A percentile compares a stretch with the other conserved stretches of the same genome.
Evolutionary conservation across 2,888 invertebrate species (phyloP).

Genomic region (Timema cristinae): DNA sequence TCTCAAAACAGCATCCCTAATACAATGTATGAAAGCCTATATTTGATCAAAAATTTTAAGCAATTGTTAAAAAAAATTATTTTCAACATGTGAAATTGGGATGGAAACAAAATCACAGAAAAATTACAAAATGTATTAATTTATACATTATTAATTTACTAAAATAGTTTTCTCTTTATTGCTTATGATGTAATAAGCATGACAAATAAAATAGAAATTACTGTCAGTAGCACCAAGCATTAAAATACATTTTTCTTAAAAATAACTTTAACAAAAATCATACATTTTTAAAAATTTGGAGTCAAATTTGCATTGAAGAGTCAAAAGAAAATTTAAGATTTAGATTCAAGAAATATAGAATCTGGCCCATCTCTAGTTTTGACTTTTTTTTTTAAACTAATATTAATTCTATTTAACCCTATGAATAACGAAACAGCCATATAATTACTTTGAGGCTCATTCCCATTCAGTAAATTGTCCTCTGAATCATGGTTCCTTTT

Average conservation of each 20-base stretch:
- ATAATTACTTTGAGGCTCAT: conserved; percentile 75
- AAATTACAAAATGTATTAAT: too few species aligned
- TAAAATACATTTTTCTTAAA: too few species aligned
- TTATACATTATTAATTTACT: too few species aligned
- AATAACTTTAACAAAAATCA: not conserved
- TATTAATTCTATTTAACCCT: not conserved
- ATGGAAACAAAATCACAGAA: too few species aligned
- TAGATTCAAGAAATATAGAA: not conserved
- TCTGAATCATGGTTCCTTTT: conserved; percentile 49
- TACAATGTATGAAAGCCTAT: not conserved
- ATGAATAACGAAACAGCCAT: conserved; percentile 21
- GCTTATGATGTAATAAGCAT: too few species aligned
- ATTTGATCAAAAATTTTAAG: too few species aligned
- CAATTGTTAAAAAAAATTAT: too few species aligned
- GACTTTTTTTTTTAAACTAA: not conserved
- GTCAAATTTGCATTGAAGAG: not conserved
- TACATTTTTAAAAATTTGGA: not conserved
- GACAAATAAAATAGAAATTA: too few species aligned
- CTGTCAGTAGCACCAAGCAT: too few species aligned
- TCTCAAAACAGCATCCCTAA: not conserved
- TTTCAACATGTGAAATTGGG: too few species aligned
- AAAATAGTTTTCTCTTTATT: too few species aligned
- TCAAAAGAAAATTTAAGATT: not conserved
- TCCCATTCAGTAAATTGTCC: conserved; percentile 42
- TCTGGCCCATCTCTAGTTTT: not conserved